Evolutionary conservation across 2,888 invertebrate species (phyloP), one percentile per base, ranked within the genome.

Genomic region (Spatulosminthurus flaviceps): DNA sequence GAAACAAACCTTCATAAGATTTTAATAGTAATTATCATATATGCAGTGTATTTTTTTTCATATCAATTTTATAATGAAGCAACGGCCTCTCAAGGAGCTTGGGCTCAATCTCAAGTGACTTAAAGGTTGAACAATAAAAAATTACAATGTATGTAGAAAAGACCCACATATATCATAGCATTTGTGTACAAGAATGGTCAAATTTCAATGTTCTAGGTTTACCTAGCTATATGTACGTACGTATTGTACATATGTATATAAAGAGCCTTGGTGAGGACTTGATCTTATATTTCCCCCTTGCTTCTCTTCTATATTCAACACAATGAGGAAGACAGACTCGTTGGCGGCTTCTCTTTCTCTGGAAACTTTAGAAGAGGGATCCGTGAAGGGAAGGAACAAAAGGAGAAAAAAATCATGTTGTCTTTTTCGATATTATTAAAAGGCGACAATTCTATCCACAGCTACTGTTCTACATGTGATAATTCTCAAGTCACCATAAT

Each of bases 311-410:
- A 2, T 51, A 51, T 51, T 51, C 51, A 51, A 51, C 16, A 51
- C 51, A 51, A 51, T 51, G 16, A 51, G 51, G 51, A 51, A 51
- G 51, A 51, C 51, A 51, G 51, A 51, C 51, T 51, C 51, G 19
- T 51, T 51, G 61, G 74, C 74, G 75, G 75, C 75, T 75, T 60
- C 2, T 75, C 75, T 75, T 75, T 75, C 66, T 28, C 61, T 29
- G 42, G 41, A 75, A 75, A 64, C 64, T 51, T n/a, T 64, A 61
- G 61, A 74, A n/a, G n/a, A n/a, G n/a, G 41, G 75, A 43, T 72
- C 16, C 28, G 26, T 51, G 22, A 42, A 61, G 9, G 34, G 75
- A 75, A 75, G 64, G n/a, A n/a, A n/a, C n/a, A n/a, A n/a, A 75
- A 75, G 66, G 66, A 66, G 41, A 66, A 72, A 64, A 41, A 64